Evolutionary conservation across 2,113 vertebrate genomes (phyloP).

Genomic region (Hippocampus barbouri): DNA sequence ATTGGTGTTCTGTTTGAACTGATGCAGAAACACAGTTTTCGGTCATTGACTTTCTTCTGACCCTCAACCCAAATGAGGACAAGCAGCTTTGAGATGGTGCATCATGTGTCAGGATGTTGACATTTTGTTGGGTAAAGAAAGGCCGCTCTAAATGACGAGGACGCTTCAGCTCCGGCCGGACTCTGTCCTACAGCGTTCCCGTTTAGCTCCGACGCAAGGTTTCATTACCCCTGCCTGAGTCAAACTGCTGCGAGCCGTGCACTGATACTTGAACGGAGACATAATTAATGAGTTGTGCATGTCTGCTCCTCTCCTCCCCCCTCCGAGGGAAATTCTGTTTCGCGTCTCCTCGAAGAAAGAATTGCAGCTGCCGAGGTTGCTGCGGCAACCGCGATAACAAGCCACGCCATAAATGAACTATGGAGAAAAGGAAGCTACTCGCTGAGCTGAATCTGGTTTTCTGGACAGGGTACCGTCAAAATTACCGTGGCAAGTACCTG

Average conservation of each 20-base stretch:
- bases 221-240: slow-evolving; percentile 54
- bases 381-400: slow-evolving; percentile 13
- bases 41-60: slow-evolving; percentile 33
- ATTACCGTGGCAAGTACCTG: not conserved
- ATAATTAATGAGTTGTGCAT: slow-evolving; percentile 65
- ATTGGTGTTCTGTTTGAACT: slow-evolving; percentile 66
- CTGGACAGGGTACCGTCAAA: not conserved
- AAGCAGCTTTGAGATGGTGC: not conserved
- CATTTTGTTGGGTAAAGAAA: not conserved
- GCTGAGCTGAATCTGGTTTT: not conserved
- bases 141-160: not conserved
- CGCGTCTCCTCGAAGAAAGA: slow-evolving; percentile 46
- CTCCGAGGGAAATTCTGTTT: slow-evolving; percentile 36
- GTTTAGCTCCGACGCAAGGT: slow-evolving; percentile 29
- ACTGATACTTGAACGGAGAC: slow-evolving; percentile 60
- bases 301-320: slow-evolving; percentile 36
- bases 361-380: slow-evolving; percentile 14
- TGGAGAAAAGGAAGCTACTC: slow-evolving; percentile 4
- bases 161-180: slow-evolving; percentile 4
- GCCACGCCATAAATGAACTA: slow-evolving; percentile 28
- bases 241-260: slow-evolving; percentile 46
- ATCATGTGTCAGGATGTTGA: not conserved
- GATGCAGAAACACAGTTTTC: slow-evolving; percentile 59
- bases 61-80: not conserved
- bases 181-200: slow-evolving; percentile 7